Conservation (phyloP, 53 echinoderm and acorn worm genomes). For the Holothuria scabra region DNA sequence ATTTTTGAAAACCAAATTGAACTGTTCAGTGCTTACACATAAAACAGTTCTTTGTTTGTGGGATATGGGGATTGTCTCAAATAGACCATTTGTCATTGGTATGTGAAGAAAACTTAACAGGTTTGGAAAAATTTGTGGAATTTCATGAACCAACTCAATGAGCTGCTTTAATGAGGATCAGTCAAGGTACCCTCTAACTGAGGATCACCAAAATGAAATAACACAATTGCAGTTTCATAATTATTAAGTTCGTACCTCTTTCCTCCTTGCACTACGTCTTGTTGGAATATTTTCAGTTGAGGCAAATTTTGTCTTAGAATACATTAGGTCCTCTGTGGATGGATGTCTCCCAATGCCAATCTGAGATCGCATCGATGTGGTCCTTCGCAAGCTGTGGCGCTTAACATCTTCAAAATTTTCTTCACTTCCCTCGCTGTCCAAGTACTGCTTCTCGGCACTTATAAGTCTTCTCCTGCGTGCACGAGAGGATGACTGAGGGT, state of each 20-base stretch:
- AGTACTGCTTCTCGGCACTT: not conserved
- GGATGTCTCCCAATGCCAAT: slow-evolving; percentile 35
- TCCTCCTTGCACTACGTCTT: slow-evolving; percentile 54
- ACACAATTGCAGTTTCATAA: too few species aligned
- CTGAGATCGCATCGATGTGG: slow-evolving; percentile 57
- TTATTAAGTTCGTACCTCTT: slow-evolving; percentile 37
- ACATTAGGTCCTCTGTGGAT: slow-evolving; percentile 57
- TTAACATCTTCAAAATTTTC: slow-evolving; percentile 31
- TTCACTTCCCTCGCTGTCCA: slow-evolving; percentile 61
- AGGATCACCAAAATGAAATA: too few species aligned
- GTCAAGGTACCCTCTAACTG: too few species aligned
- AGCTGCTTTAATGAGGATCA: too few species aligned
- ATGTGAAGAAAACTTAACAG: too few species aligned
- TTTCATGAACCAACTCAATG: too few species aligned
- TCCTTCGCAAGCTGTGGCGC: slow-evolving; percentile 47
- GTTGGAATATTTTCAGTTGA: slow-evolving; percentile 73
- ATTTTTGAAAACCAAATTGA: too few species aligned
- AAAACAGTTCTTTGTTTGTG: too few species aligned
- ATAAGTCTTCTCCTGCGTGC: slow-evolving; percentile 19
- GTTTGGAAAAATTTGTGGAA: too few species aligned
- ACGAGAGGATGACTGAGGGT: not conserved
- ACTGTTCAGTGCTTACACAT: too few species aligned
- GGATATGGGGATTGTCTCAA: too few species aligned
- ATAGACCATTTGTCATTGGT: too few species aligned
- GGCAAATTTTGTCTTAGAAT: slow-evolving; percentile 58